Base-by-base conservation (phyloP, 2,888 invertebrate species). In the Philaethria dido region DNA sequence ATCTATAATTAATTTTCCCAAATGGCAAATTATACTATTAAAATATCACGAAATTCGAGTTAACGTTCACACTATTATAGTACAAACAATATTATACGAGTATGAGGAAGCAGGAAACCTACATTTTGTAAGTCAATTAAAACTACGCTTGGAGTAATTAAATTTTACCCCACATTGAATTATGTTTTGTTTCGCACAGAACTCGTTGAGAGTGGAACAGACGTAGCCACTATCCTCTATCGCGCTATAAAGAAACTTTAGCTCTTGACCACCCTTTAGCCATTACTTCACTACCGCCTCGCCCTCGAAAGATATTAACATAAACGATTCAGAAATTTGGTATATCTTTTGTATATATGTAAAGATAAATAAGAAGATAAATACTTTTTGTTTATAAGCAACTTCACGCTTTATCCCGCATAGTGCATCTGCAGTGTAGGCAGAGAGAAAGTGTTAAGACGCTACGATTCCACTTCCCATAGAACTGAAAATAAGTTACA, bases 241-340 rank as follows among this genome's bases (percentile, higher is more conserved):
- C n/a, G 18, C 29, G 29, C 50, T 29, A n/a, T 33, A 16, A 54
- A 54, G 16, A 52, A 52, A 33, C 25, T 54, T 54, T 54, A 54
- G 33, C 52, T 57, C 39, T 39, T 42, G 22, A 14, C 57, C 36
- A 33, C 52, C 52, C 52, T 33, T 33, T 29, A n/a, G 1, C 52
- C 33, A 48, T 33, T 18, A 48, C 13, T 22, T 22, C 9, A 8
- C 47, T 9, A 16, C 29, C n/a, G n/a, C 52, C 52, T 4, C 52
- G 25, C 18, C n/a, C n/a, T n/a, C n/a, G 16, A 16, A 29, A 18
- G 33, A 54, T 54, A 54, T 54, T 54, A 33, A 54, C 52, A 33
- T 54, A 54, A 54, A 54, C 33, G 52, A n/a, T 54, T 54, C 18
- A n/a, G 29, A 54, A 16, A 54, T 48, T 14, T 48, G 22, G 25